phyloP scores from a whole-genome alignment of 2,113 vertebrate species.

The Odontophorus gujanensis region DNA sequence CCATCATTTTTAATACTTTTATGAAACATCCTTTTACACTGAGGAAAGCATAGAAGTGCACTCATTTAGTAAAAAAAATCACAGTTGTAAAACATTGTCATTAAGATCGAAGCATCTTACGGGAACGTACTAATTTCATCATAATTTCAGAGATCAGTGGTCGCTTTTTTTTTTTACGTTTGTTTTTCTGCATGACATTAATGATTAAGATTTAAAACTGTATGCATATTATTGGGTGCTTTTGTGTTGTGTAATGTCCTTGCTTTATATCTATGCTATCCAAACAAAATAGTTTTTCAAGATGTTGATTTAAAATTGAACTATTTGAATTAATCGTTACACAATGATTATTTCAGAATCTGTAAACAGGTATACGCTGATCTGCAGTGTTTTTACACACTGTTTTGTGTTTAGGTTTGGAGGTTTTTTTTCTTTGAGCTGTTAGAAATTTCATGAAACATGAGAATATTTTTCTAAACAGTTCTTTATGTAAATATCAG shows the following conservation, averaged over 20 bases:
- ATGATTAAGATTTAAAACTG: neutral
- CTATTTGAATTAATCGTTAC: neutral
- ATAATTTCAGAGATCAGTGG: neutral
- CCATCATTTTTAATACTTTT: neutral
- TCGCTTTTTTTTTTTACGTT: neutral
- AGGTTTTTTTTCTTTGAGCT: neutral
- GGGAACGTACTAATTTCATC: neutral
- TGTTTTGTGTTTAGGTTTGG: neutral
- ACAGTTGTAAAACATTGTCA: neutral
- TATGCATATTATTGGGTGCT: neutral
- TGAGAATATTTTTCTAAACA: neutral
- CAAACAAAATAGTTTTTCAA: neutral
- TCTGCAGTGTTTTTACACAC: neutral
- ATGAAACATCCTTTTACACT: neutral
- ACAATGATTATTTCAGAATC: neutral
- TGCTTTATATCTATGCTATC: neutral
- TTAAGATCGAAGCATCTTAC: neutral
- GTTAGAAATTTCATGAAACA: neutral
- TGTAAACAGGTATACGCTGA: neutral
- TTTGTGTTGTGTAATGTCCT: neutral
- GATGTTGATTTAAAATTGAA: neutral
- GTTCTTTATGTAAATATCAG: neutral
- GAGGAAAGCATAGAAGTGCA: neutral
- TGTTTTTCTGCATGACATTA: neutral
- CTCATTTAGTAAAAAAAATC: neutral